Evolutionary conservation across 1,140 invertebrate genomes (phyloP).

Genomic region (Metopolophium dirhodum): DNA sequence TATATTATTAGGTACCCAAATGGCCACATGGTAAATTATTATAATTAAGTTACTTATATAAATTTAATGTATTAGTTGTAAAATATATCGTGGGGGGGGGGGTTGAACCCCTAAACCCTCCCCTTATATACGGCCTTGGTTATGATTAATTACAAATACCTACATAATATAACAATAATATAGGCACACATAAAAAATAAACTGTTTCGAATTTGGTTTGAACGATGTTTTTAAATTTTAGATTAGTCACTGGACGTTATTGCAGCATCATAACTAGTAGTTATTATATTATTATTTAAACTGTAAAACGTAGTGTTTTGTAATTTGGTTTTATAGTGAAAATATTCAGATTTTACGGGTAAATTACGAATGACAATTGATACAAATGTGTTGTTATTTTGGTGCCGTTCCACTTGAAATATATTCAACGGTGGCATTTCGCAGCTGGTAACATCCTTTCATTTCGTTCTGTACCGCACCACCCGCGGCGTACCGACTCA

Average conservation of each 20-base stretch:
- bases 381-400: not conserved
- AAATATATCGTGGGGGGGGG: no score
- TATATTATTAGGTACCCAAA: no score
- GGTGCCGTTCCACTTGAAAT: not conserved
- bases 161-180: not conserved
- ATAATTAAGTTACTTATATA: no score
- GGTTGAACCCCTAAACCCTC: no score
- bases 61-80: no score
- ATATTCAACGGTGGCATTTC: constrained; percentile 11
- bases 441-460: constrained; percentile 41
- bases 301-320: not conserved
- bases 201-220: not conserved
- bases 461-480: not conserved
- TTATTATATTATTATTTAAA: not conserved
- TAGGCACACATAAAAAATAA: not conserved
- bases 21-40: no score
- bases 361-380: not conserved
- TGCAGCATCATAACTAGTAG: not conserved
- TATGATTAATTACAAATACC: no score
- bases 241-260: not conserved
- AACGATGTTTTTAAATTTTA: not conserved
- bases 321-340: not conserved
- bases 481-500: constrained; percentile 26
- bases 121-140: no score
- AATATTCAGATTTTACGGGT: not conserved